Evolutionary conservation across 2,797 vertebrate genomes (phyloP), one percentile per base, ranked within the genome.

Genomic region (Tympanoctomys barrerae): DNA sequence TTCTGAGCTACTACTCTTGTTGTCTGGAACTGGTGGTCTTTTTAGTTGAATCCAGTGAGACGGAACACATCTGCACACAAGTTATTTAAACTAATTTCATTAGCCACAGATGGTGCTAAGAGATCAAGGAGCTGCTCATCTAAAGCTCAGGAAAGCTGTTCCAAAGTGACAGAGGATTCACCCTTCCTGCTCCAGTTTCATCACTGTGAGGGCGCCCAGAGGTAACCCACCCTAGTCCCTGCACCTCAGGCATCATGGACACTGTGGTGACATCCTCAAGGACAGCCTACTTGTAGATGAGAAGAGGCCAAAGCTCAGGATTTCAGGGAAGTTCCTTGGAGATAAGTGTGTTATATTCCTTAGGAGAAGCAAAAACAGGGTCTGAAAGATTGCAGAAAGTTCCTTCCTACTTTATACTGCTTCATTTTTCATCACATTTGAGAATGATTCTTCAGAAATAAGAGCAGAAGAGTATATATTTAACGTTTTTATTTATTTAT

Each of bases 1-100:
- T 18, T 14, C 24, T 5, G 39, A 24, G 39, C 12, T 46, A 24
- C 36, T 46, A 0, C 9, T 24, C 14, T 42, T 0, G 0, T n/a
- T 54, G 7, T 13, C 31, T n/a, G 42, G 6, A 19, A 88, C 71
- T 75, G 5, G 8, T 24, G 33, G n/a, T 19, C 36, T 59, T 16
- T 59, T n/a, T 62, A 28, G 59, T 31, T 77, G 70, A 75, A 39
- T 62, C 28, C 39, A 62, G 28, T 33, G 54, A 61, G 39, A 62
- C 21, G 26, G 42, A 49, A 49, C 18, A 4, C 19, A 75, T 5
- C 31, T 2, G 5, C 1, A 75, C 7, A 22, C 19, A 77, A 62
- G 28, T 88, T 49, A 75, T 18, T 12, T 4, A 4, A 62, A 33
- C 12, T 21, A 18, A 46, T 13, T n/a, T 21, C 9, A 21, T 24